Evolutionary conservation across 2,888 invertebrate genomes (phyloP), one percentile per base, ranked within the genome.

Genomic region (Apamea monoglypha): DNA sequence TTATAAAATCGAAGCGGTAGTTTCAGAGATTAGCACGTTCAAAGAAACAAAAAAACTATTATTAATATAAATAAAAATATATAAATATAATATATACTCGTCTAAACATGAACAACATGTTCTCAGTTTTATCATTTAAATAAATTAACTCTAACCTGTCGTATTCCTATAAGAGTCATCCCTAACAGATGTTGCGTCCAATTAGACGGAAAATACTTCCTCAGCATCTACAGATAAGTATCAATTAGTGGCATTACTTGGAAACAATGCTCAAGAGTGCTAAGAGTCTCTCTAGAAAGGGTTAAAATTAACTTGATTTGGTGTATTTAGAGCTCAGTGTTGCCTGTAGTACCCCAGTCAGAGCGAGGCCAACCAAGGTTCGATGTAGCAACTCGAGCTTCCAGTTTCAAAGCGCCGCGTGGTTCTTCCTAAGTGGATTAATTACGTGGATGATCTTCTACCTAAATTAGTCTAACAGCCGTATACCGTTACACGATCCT

Each of bases 361-460:
- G 83, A 74, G 79, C 84, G 91, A 88, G 88, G 88, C 90, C 90
- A 90, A 86, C 81, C 78, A 86, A 87, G 85, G 67, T 61, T 56
- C 64, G 89, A 90, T 92, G 88, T 91, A 88, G 88, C 87, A 87
- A 88, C 86, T 88, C 81, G 81, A 84, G 91, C 91, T 88, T 95
- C 93, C 87, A 92, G 94, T 95, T 95, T 93, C 95, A 95, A 95
- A 95, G 95, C 92, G 81, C 85, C 84, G 86, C 89, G 87, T 90
- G 91, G 92, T 90, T 93, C 92, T 90, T 91, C 89, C 92, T 95
- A 96, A 96, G 96, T 96, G 96, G 95, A 95, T 96, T 96, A 96
- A 96, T 96, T 96, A 95, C 94, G 91, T 91, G 92, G 94, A 95
- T 95, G 95, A 96, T 96, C 94, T 95, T 94, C 93, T 90, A 92